phyloP scores from a whole-genome alignment of 2,797 vertebrate genomes.

The Tapirus indicus region DNA sequence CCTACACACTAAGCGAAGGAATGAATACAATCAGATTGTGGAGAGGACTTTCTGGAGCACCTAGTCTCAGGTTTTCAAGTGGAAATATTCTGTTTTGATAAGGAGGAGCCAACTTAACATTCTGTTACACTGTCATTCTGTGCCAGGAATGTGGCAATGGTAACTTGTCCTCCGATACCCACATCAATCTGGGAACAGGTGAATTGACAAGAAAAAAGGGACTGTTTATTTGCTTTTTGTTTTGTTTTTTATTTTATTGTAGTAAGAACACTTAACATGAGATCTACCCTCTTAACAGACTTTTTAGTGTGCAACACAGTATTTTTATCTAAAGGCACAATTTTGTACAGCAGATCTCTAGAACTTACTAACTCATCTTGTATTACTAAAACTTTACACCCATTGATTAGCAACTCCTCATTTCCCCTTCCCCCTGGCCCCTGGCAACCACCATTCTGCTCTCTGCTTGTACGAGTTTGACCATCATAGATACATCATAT shows the following conservation, averaged over 20 bases:
- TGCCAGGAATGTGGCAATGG: background rate
- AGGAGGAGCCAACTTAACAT: background rate
- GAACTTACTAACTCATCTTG: background rate
- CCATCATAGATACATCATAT: background rate
- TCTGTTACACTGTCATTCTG: background rate
- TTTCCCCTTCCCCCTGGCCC: no score
- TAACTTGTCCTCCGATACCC: background rate
- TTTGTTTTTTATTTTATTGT: background rate
- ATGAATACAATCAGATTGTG: rapidly evolving
- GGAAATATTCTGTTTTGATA: background rate
- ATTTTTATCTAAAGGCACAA: background rate
- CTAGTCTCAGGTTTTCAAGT: background rate
- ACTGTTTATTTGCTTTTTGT: background rate
- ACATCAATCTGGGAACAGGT: background rate
- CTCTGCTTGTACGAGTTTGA: background rate
- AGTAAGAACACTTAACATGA: background rate
- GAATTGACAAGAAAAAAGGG: background rate
- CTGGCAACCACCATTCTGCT: background rate
- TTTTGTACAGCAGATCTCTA: background rate
- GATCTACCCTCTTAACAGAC: background rate
- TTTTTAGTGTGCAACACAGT: background rate
- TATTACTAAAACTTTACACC: background rate
- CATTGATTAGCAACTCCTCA: background rate
- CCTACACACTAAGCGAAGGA: background rate
- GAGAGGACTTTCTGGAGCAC: background rate